Evolutionary conservation across 2,888 invertebrate species (phyloP).

Genomic region (Drosophila kokeensis): DNA sequence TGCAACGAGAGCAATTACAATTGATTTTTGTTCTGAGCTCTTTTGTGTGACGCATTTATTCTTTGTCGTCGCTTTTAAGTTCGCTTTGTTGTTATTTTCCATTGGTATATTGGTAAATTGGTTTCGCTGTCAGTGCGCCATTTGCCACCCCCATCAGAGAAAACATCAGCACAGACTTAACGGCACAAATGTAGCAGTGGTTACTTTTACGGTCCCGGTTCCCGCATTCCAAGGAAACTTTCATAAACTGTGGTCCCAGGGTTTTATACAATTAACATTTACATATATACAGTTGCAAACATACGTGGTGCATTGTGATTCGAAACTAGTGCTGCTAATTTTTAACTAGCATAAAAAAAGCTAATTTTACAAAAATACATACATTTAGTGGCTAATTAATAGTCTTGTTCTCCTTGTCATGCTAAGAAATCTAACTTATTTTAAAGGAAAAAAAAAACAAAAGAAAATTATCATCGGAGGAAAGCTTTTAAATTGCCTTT

Average conservation of each 20-base stretch:
- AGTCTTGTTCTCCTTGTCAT: neutral
- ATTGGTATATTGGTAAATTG: conserved; percentile 29
- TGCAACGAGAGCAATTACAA: conserved; percentile 45
- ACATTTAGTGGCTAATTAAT: neutral
- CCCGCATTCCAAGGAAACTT: conserved; percentile 11
- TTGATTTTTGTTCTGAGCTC: conserved; percentile 56
- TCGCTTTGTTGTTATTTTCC: conserved; percentile 32
- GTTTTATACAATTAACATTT: conserved; percentile 45
- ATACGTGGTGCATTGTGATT: conserved; percentile 15
- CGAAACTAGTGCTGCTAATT: neutral
- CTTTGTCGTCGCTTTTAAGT: conserved; percentile 28
- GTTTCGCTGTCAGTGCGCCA: conserved; percentile 43
- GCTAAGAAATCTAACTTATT: neutral
- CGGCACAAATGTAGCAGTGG: conserved; percentile 25
- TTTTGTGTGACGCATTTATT: conserved; percentile 48
- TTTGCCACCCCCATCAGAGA: conserved; percentile 43
- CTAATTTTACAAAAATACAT: neutral
- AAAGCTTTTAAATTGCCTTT: neutral
- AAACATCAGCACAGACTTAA: conserved; percentile 13
- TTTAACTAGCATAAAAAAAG: neutral
- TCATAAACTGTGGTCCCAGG: conserved; percentile 13
- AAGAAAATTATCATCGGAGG: neutral
- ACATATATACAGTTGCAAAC: neutral
- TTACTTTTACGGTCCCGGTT: conserved; percentile 33
- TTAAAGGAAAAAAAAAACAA: neutral